Base-by-base conservation (phyloP, 2,113 vertebrate species). In the Tachysurus vachellii region DNA sequence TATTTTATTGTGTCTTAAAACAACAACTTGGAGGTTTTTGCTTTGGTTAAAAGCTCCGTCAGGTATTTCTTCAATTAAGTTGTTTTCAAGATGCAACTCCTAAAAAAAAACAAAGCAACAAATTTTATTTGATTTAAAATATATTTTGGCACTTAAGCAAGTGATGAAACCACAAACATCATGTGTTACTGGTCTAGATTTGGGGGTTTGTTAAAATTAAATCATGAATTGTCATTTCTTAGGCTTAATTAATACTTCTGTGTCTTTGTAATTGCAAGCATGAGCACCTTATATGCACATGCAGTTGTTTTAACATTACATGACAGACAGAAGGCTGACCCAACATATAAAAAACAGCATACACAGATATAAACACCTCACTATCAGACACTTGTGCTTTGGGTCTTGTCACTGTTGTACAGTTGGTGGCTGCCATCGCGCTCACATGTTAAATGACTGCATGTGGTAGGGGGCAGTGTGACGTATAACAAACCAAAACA, bases 11-110 rank as follows among this genome's bases (percentile, higher is more conserved):
- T 99, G 94, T 85, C 96, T 94, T 83, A 99, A 91, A 87, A 96
- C 96, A 86, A 99, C 92, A 28, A 97, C 89, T 13, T 96, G 98
- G 83, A 99, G 96, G 89, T 93, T 97, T 84, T 87, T 94, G 71
- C 96, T 98, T 17, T 96, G 93, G 88, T 99, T 99, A 88, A 99
- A 98, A 91, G 95, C 96, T 9, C 94, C 92, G 89, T 97, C 97
- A 84, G 96, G 96, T 89, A 99, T 97, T 92, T 99, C 98, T 94
- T 99, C 98, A 81, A 99, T 98, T 86, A 96, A 92, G 87, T 99
- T 99, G 90, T 97, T 96, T 94, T 99, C 98, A 76, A 99, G 93
- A 84, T 99, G 94, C 56, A 99, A 89, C 92, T 99, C 98, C 98
- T 99, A 54, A 71, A 94, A 54, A 71, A 94, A n/a, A 76, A 57